phyloP scores from a whole-genome alignment of 92 coral and sea anemone species.

The Zoanthus solanderi region DNA sequence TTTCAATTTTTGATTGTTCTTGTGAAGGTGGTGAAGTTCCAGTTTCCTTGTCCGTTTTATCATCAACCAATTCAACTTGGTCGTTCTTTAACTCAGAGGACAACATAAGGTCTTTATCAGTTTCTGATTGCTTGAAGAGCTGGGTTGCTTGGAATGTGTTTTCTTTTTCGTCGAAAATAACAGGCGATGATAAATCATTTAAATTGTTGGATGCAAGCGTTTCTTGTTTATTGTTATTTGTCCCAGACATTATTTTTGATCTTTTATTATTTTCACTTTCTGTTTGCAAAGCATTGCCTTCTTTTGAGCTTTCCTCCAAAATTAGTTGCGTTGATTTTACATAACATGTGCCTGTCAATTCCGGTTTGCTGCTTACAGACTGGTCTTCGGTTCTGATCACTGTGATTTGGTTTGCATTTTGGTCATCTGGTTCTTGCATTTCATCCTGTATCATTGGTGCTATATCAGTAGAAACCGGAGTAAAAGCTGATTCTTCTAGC shows the following conservation, averaged over 20 bases:
- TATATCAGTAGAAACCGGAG: not conserved
- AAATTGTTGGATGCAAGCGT: not conserved
- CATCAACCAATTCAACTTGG: not conserved
- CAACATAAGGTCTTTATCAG: not conserved
- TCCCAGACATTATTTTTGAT: not conserved
- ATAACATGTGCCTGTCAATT: not conserved
- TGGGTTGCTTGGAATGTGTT: not conserved
- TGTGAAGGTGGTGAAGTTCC: not conserved
- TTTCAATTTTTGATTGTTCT: not conserved
- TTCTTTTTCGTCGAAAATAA: not conserved
- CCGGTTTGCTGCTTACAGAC: not conserved
- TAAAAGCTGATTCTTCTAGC: slow-evolving; percentile 14
- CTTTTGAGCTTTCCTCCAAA: not conserved
- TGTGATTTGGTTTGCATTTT: not conserved
- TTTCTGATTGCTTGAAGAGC: not conserved
- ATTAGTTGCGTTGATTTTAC: not conserved
- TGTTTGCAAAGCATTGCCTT: not conserved
- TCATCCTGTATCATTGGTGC: not conserved
- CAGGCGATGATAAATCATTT: not conserved
- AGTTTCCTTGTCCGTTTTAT: not conserved
- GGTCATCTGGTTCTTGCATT: not conserved
- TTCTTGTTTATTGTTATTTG: not conserved
- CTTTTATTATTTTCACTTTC: not conserved
- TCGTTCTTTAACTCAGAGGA: not conserved
- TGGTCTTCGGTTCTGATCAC: not conserved